Percentiles rank a stretch among this genome's conserved stretches.
These are phyloP conservation scores for Sitobion miscanthi DNA, from an alignment of 1,140 invertebrate species.

Conservation along the genomic window DNA sequence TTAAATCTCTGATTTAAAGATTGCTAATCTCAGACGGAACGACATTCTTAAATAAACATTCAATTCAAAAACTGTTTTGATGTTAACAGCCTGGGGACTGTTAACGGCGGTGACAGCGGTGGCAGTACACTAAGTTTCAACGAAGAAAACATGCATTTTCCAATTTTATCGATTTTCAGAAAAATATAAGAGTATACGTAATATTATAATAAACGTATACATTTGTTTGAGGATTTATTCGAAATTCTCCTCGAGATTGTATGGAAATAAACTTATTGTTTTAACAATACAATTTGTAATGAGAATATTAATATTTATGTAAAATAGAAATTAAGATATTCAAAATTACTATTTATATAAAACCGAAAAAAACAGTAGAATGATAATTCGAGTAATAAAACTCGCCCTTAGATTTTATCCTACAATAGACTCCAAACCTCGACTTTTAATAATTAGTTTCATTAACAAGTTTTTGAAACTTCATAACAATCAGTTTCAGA, in stretches of 20 bases:
- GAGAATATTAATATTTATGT: not conserved
- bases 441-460: not conserved
- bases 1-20: not conserved
- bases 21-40: not conserved
- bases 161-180: not conserved
- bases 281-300: not conserved
- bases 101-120: not conserved
- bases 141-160: not conserved
- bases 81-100: not conserved
- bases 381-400: not conserved
- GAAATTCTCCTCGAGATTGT: not conserved
- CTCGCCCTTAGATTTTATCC: not conserved
- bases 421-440: conserved; percentile 8
- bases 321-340: not conserved
- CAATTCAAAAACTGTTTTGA: not conserved
- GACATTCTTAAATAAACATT: not conserved
- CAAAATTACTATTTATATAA: not conserved
- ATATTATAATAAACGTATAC: not conserved
- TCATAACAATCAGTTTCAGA: not conserved
- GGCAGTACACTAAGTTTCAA: not conserved
- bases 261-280: not conserved
- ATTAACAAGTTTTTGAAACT: conserved; percentile 5
- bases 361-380: conserved; percentile 2
- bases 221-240: not conserved
- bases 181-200: not conserved